Evolutionary conservation across 2,113 vertebrate genomes (phyloP).

Genomic region (Colossoma macropomum): DNA sequence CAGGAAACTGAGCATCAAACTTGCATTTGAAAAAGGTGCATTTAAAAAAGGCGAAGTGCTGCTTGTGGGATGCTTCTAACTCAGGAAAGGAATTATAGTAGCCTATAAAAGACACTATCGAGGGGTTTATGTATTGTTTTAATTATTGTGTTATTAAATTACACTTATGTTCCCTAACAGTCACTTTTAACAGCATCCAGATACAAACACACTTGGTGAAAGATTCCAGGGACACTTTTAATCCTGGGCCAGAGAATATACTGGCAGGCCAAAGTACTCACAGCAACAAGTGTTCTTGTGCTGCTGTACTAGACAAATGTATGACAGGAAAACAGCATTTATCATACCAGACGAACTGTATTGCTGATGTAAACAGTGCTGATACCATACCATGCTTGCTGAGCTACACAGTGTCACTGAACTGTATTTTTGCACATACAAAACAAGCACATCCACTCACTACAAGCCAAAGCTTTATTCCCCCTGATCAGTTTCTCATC

Average conservation of each 20-base stretch:
- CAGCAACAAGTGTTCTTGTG: not conserved
- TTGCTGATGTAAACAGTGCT: not conserved
- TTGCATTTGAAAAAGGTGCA: not conserved
- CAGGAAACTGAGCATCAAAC: not conserved
- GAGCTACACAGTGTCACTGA: not conserved
- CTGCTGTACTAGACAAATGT: too few species aligned
- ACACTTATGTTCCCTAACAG: not conserved
- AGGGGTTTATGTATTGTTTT: not conserved
- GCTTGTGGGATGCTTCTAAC: not conserved
- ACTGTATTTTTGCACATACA: not conserved
- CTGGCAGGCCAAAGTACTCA: not conserved
- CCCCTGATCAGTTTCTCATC: conserved; percentile 8
- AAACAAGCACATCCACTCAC: not conserved
- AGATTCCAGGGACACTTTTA: not conserved
- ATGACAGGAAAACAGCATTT: not conserved
- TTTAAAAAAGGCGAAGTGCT: conserved; percentile 1
- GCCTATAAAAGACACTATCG: too few species aligned
- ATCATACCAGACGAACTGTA: not conserved
- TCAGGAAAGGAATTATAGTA: not conserved
- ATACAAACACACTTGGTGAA: not conserved
- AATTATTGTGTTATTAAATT: not conserved
- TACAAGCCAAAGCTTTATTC: not conserved
- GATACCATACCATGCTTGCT: not conserved
- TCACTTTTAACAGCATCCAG: not conserved
- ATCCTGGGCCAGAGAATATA: not conserved